Evolutionary conservation across 2,113 vertebrate species (phyloP).

Genomic region (Ceratotherium simum): DNA sequence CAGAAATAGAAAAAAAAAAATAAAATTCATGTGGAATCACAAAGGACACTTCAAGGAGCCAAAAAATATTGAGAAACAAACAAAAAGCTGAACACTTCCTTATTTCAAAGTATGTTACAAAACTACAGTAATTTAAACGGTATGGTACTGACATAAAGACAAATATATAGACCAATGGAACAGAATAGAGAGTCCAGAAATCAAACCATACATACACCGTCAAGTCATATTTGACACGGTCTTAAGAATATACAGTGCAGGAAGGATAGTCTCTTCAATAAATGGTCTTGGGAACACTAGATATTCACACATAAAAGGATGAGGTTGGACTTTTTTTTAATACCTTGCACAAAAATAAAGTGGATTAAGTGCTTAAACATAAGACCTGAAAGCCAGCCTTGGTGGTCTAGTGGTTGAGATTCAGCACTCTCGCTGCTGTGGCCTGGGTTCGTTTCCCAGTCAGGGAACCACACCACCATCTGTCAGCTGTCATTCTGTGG

Average conservation of each 20-base stretch:
- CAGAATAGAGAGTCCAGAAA: background rate
- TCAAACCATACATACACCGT: too few relatives aligned
- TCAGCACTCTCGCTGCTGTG: too few relatives aligned
- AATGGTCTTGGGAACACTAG: background rate
- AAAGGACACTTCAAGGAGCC: background rate
- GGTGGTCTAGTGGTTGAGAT: too few relatives aligned
- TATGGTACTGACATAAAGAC: background rate
- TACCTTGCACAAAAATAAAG: background rate
- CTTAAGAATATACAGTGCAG: background rate
- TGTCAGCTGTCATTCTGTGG: too few relatives aligned
- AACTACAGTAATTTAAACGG: background rate
- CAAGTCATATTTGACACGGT: background rate
- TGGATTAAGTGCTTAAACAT: background rate
- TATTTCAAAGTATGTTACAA: background rate
- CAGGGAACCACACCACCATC: too few relatives aligned
- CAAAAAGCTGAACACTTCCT: background rate
- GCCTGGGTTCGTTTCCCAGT: too few relatives aligned
- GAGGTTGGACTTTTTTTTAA: background rate
- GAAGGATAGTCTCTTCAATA: background rate
- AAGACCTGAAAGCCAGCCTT: background rate
- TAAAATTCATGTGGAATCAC: background rate
- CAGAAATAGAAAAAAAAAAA: background rate
- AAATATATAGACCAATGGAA: background rate
- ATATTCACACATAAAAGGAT: background rate
- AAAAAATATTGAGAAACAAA: background rate